Percentiles rank a stretch among this genome's conserved stretches.
Evolutionary conservation across 2,888 invertebrate genomes (phyloP).

Genomic region (Drosophila quinaria): DNA sequence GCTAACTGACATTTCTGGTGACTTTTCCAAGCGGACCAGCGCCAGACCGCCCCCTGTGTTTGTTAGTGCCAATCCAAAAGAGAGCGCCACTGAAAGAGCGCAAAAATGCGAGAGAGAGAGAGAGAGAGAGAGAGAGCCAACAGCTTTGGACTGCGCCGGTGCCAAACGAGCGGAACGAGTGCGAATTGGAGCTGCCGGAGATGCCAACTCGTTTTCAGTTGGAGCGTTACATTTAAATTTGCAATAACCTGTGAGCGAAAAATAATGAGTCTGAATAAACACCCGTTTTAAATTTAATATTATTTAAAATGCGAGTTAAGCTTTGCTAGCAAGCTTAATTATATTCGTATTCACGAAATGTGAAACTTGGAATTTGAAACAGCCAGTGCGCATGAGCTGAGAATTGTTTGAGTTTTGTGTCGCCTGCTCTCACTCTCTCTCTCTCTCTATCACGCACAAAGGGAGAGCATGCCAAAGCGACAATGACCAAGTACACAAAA

Average conservation of each 20-base stretch:
- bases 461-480: constrained; percentile 2
- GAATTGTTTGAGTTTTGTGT: not conserved
- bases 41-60: constrained; percentile 58
- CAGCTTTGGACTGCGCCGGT: constrained; percentile 58
- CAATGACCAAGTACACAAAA: constrained; percentile 69
- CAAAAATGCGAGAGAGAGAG: constrained; percentile 24
- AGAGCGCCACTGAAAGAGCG: constrained; percentile 21
- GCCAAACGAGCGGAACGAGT: constrained; percentile 36
- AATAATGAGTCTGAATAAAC: not conserved
- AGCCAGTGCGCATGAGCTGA: constrained; percentile 50
- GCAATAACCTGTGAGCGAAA: not conserved
- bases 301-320: no score
- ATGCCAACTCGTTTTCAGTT: constrained; percentile 48
- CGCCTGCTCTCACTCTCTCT: constrained; percentile 4
- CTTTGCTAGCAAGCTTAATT: not conserved
- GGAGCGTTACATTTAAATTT: constrained; percentile 55
- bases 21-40: constrained; percentile 67
- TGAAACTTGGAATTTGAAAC: constrained; percentile 38
- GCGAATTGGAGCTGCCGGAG: constrained; percentile 36
- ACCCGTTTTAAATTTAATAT: not conserved
- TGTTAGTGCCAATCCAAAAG: constrained; percentile 52
- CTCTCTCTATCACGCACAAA: not conserved
- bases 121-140: constrained; percentile 25
- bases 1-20: constrained; percentile 71
- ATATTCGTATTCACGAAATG: not conserved